Evolutionary conservation across 2,797 vertebrate species (phyloP).

Genomic region (Lepus townsendii): DNA sequence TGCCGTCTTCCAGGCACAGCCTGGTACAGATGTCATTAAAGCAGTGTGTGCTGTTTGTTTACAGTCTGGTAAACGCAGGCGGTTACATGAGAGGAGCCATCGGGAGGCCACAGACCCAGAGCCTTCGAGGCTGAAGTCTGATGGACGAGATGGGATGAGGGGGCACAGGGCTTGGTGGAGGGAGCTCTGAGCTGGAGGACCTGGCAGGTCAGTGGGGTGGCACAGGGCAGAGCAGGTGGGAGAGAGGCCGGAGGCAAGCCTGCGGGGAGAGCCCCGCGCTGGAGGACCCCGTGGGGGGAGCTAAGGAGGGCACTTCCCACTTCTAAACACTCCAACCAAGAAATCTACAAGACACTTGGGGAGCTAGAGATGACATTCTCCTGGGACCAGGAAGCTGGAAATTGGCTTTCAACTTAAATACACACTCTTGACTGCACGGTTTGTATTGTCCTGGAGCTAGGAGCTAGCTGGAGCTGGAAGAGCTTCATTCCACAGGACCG

Average conservation of each 20-base stretch:
- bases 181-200: not conserved
- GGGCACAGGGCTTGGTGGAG: not conserved
- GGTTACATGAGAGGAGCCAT: not conserved
- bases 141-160: not conserved
- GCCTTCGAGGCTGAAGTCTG: not conserved
- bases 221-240: rapidly evolving
- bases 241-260: too few species aligned
- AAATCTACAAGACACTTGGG: not conserved
- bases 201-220: rapidly evolving
- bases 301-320: not conserved
- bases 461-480: not conserved
- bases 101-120: not conserved
- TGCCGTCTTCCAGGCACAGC: not conserved
- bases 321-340: not conserved
- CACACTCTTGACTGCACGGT: not conserved
- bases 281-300: not conserved
- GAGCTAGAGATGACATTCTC: not conserved
- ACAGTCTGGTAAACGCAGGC: not conserved
- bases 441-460: not conserved
- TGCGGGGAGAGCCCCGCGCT: not conserved
- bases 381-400: not conserved
- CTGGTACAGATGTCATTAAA: not conserved
- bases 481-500: not conserved
- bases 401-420: not conserved
- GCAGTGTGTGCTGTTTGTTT: not conserved